phyloP scores from a whole-genome alignment of 2,888 invertebrate genomes.

The Lochmaea crataegi region DNA sequence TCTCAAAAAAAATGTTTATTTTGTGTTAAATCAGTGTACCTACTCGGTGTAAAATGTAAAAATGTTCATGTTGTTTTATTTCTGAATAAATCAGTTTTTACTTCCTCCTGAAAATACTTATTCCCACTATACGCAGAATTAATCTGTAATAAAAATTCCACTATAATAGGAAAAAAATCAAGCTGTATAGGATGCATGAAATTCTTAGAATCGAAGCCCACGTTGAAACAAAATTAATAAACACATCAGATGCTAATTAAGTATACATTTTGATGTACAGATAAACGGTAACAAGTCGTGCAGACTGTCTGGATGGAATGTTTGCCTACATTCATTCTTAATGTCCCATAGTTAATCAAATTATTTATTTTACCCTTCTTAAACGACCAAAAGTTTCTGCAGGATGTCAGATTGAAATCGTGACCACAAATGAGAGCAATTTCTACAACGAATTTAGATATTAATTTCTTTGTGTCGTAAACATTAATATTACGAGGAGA shows the following conservation, averaged over 20 bases:
- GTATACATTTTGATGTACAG: constrained; percentile 23
- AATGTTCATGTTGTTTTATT: too few species aligned
- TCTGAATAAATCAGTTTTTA: too few species aligned
- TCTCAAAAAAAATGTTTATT: too few species aligned
- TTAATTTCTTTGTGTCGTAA: neutral
- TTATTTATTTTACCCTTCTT: neutral
- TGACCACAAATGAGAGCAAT: neutral
- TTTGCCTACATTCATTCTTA: constrained; percentile 25
- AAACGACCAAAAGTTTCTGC: constrained; percentile 11
- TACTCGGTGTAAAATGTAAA: too few species aligned
- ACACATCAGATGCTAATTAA: constrained; percentile 29
- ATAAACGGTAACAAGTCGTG: constrained; percentile 26
- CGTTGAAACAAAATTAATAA: constrained; percentile 10
- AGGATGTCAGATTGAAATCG: neutral
- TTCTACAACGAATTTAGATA: neutral
- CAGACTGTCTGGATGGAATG: constrained; percentile 27
- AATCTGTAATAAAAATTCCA: too few species aligned
- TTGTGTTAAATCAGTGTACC: too few species aligned
- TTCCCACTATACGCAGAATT: too few species aligned
- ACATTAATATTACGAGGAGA: neutral
- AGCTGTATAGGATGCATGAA: neutral
- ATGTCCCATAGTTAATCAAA: constrained; percentile 15
- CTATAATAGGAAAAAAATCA: neutral
- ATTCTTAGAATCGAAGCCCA: constrained; percentile 22
- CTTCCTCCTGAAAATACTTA: too few species aligned